A percentile compares a stretch with the other conserved stretches of the same genome.
phyloP scores from a whole-genome alignment of 2,888 invertebrate species.

The Meteorus colon region DNA sequence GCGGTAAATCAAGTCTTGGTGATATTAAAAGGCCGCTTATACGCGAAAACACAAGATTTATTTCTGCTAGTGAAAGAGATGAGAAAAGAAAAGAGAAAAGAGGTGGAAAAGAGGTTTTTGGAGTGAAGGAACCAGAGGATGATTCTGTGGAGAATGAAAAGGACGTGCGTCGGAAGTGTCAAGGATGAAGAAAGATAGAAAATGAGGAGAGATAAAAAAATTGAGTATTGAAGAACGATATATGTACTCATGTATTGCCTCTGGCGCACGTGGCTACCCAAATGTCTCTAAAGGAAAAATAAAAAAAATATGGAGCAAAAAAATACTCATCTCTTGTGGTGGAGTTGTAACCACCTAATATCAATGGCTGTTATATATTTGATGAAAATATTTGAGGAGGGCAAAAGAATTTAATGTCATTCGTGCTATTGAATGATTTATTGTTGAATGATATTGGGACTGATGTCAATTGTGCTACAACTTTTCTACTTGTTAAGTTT shows the following conservation, averaged over 20 bases:
- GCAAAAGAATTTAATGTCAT: slow-evolving; percentile 28
- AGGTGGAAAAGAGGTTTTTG: slow-evolving; percentile 43
- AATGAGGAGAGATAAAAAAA: slow-evolving; percentile 22
- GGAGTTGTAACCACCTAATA: slow-evolving; percentile 15
- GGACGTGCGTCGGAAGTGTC: slow-evolving; percentile 47
- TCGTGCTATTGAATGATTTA: slow-evolving; percentile 29
- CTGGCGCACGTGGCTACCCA: slow-evolving; percentile 14
- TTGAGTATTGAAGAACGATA: slow-evolving; percentile 41
- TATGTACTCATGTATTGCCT: slow-evolving; percentile 19
- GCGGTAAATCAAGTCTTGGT: slow-evolving; percentile 71
- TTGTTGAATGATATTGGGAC: not conserved
- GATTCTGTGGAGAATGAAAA: slow-evolving; percentile 43
- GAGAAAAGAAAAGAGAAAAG: slow-evolving; percentile 37
- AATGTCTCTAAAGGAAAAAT: not conserved
- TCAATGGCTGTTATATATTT: not conserved
- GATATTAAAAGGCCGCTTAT: slow-evolving; percentile 73
- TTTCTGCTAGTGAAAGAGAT: slow-evolving; percentile 57
- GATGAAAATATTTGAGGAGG: slow-evolving; percentile 5
- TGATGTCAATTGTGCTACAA: too few relatives aligned
- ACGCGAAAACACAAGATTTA: slow-evolving; percentile 72
- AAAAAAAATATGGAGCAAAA: not conserved
- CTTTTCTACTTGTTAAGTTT: too few relatives aligned
- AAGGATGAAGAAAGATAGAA: slow-evolving; percentile 45
- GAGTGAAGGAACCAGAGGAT: not conserved
- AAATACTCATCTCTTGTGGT: not conserved